phyloP scores from a whole-genome alignment of 2,113 vertebrate species.

The Physeter macrocephalus region DNA sequence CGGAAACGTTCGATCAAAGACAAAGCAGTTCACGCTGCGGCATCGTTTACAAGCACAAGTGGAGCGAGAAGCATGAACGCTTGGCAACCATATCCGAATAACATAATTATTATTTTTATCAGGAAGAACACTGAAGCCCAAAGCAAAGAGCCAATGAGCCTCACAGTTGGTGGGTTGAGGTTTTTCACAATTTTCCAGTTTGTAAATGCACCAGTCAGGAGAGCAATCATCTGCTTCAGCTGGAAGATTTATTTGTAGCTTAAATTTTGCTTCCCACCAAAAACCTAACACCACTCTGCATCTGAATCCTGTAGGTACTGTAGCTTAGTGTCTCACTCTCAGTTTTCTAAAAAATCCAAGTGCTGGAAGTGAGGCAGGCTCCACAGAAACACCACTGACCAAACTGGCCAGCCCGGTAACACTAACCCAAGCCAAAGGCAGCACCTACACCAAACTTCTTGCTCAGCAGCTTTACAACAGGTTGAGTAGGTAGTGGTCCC shows the following conservation, averaged over 20 bases:
- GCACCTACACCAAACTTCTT: not conserved
- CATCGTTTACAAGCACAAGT: not conserved
- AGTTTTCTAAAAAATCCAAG: not conserved
- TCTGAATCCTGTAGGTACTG: not conserved
- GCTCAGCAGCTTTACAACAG: not conserved
- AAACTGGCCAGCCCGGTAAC: not conserved
- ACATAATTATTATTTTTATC: constrained; percentile 61
- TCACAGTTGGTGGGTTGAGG: not conserved
- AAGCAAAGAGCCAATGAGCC: constrained; percentile 23
- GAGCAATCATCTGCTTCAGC: constrained; percentile 14
- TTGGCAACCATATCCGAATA: constrained; percentile 13
- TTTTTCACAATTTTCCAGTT: constrained; percentile 17
- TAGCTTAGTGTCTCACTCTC: not conserved
- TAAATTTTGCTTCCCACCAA: not conserved
- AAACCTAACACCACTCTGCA: not conserved
- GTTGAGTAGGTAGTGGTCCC: not conserved
- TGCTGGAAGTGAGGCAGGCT: not conserved
- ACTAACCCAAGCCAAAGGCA: not conserved
- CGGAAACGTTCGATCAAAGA: constrained; percentile 42
- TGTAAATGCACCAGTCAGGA: not conserved
- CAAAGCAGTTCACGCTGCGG: not conserved
- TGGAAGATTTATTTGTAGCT: not conserved
- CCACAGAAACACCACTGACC: not conserved
- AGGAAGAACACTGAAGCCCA: constrained; percentile 12
- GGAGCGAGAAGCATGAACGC: not conserved